Evolutionary conservation across 2,113 vertebrate species (phyloP), one percentile per base, ranked within the genome.

Genomic region (Phalacrocorax carbo): DNA sequence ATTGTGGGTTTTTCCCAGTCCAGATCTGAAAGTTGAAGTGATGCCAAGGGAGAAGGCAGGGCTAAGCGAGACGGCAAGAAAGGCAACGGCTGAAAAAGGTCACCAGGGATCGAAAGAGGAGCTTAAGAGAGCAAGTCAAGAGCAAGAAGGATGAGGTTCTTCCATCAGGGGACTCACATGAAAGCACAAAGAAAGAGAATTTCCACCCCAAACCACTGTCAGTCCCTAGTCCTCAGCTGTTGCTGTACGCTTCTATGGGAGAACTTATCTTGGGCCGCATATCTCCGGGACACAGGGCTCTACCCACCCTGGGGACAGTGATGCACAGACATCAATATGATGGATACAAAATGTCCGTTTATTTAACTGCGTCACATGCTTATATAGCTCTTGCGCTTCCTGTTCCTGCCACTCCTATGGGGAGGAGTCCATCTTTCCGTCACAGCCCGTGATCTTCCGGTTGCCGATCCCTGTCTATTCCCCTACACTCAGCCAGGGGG

Each of bases 21-120:
- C 18, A 30, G 55, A 95, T 90, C 32, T 73, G 58, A 80, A 91
- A 90, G 51, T 0, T 86, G 82, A 95, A 86, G 48, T 11, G 34
- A 90, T 83, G 92, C 86, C 85, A 94, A 68, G 29, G 72, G 62
- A 93, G 73, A 96, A 90, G 96, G 80, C 10, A 51, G 55, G 66
- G 93, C 80, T 90, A 85, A 76, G 54, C 1, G 7, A 88, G 62
- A 71, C 42, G 66, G 75, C 40, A 89, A 1, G 1, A 93, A 92
- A 20, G 72, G 61, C 48, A 65, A 26, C 0, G 1, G 48, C 11
- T 40, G 86, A 75, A 55, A 44, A 77, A 93, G 40, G n/a, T 71
- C 58, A 71, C 55, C n/a, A 66, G 62, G 55, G 70, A 93, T 8
- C 4, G 22, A 91, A 77, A 16, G 10, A 70, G 17, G 23, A 92